Evolutionary conservation across 1,140 invertebrate species (phyloP).

Genomic region (Aphis gossypii): DNA sequence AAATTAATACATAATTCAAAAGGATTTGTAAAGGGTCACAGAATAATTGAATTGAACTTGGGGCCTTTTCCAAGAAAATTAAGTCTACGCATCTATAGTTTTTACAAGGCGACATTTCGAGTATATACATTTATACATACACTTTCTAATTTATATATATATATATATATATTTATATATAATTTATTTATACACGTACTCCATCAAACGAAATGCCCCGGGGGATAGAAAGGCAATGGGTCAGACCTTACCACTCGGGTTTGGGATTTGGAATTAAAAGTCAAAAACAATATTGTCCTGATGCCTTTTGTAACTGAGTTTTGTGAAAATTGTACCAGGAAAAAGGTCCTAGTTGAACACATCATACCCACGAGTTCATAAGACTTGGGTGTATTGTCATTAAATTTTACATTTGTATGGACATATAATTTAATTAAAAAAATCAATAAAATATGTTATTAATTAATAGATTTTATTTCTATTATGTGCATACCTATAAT

Average conservation of each 20-base stretch:
- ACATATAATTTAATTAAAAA: neutral
- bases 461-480: no score
- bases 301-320: conserved; percentile 11
- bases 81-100: conserved; percentile 3
- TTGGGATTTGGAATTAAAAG: conserved; percentile 31
- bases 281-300: conserved; percentile 51
- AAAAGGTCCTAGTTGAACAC: neutral
- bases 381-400: neutral
- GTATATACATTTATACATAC: neutral
- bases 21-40: conserved; percentile 40
- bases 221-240: conserved; percentile 10
- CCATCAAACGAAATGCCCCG: neutral
- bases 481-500: no score
- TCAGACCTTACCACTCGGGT: neutral
- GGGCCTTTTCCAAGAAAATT: conserved; percentile 1
- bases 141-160: neutral
- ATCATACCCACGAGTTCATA: neutral
- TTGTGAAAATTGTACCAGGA: neutral
- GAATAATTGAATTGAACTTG: conserved; percentile 53
- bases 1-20: conserved; percentile 57
- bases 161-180: conserved; percentile 8
- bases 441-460: neutral
- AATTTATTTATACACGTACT: conserved; percentile 17
- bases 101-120: conserved; percentile 15
- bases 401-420: neutral